Conservation (phyloP, 1,140 invertebrate species). For the Penaeus japonicus region DNA sequence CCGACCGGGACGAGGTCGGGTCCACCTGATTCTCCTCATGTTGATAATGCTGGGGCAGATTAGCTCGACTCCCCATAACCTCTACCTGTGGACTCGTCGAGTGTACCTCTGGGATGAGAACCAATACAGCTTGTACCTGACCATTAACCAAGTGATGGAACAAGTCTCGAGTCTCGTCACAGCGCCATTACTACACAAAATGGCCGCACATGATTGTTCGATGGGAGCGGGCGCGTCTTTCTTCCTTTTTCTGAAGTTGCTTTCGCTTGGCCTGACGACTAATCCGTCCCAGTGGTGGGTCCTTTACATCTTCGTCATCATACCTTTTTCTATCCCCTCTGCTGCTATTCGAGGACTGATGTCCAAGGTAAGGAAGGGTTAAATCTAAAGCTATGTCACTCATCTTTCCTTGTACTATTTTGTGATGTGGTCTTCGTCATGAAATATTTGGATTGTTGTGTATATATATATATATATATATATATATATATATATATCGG, state of each 20-base stretch:
- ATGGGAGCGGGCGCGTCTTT: background rate
- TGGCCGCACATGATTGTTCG: background rate
- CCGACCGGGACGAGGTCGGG: background rate
- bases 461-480: too few species aligned
- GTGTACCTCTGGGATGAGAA: background rate
- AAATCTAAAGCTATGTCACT: too few species aligned
- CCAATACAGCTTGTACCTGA: background rate
- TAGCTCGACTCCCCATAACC: background rate
- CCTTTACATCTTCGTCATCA: background rate
- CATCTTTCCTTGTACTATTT: background rate
- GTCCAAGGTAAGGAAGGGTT: too few species aligned
- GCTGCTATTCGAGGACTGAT: background rate
- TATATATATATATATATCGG: too few species aligned
- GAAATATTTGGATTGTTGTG: too few species aligned
- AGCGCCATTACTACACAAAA: background rate
- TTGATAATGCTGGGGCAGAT: background rate
- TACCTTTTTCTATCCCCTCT: background rate
- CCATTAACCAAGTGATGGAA: background rate
- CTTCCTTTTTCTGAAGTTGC: background rate
- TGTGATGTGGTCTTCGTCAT: too few species aligned
- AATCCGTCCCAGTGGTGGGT: constrained; percentile 7
- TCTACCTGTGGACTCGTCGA: constrained; percentile 4
- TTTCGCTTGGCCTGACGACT: background rate
- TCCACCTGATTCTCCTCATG: background rate
- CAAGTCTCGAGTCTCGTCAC: background rate